These are phyloP conservation scores for Clivina fossor DNA, from an alignment of 2,888 invertebrate species.

Conservation along the genomic window DNA sequence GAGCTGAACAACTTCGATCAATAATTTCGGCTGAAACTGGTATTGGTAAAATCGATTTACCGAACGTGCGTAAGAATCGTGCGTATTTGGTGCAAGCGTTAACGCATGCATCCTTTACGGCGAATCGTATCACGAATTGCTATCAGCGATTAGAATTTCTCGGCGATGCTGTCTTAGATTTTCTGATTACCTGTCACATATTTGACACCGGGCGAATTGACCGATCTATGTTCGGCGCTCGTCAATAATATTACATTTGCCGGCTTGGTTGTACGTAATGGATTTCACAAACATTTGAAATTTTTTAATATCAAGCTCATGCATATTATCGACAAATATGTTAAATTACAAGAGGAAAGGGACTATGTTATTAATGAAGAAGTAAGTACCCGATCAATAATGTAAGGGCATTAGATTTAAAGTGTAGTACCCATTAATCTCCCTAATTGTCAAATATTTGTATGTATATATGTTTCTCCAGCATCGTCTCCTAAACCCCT, in stretches of 20 bases:
- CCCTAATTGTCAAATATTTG: too few species aligned
- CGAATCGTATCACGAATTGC: conserved; percentile 80
- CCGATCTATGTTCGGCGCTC: conserved; percentile 90
- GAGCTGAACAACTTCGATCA: conserved; percentile 71
- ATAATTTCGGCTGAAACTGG: conserved; percentile 56
- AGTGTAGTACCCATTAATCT: too few species aligned
- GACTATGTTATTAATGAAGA: conserved; percentile 67
- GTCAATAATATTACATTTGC: conserved; percentile 97
- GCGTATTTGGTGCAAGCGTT: conserved; percentile 85
- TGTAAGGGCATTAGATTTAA: too few species aligned
- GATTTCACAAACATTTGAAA: conserved; percentile 75
- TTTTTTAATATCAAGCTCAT: conserved; percentile 57
- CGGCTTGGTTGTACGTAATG: conserved; percentile 80
- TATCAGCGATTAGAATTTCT: conserved; percentile 92
- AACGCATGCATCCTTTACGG: conserved; percentile 86
- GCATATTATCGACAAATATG: conserved; percentile 63
- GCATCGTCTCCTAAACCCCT: too few species aligned
- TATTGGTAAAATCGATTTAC: conserved; percentile 48
- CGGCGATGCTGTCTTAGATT: conserved; percentile 90
- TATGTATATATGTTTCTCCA: too few species aligned
- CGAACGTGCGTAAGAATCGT: conserved; percentile 68
- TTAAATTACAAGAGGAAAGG: conserved; percentile 63
- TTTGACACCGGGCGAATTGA: conserved; percentile 87
- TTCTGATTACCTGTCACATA: conserved; percentile 83
- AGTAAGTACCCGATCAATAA: too few species aligned